phyloP scores from a whole-genome alignment of 2,113 vertebrate genomes.

The Pogona vitticeps region DNA sequence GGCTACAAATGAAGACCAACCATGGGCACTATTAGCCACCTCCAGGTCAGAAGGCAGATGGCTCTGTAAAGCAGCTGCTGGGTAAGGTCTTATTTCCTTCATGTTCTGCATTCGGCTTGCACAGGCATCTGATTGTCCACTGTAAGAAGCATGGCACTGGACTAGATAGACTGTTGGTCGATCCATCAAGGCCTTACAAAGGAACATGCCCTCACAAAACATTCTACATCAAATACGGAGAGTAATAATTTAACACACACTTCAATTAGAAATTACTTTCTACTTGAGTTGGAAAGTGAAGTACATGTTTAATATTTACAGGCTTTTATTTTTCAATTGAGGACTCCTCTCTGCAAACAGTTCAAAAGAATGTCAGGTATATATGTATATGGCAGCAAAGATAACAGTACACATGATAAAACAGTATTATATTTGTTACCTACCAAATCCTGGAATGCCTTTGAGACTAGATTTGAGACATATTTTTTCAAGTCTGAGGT shows the following conservation, averaged over 20 bases:
- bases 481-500: conserved; percentile 96
- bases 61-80: neutral
- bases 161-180: neutral
- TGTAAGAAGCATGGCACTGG: neutral
- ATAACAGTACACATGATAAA: neutral
- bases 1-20: neutral
- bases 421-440: conserved; percentile 42
- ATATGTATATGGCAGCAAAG: neutral
- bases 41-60: neutral
- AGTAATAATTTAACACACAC: neutral
- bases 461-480: conserved; percentile 96
- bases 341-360: neutral
- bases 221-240: conserved; percentile 14
- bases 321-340: neutral
- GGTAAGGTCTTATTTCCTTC: neutral
- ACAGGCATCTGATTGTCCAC: neutral
- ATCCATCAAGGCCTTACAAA: neutral
- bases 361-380: neutral
- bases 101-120: neutral
- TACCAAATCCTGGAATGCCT: conserved; percentile 95
- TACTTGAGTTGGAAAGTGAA: neutral
- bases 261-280: neutral
- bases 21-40: neutral
- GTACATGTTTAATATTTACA: neutral
- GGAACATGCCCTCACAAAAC: conserved; percentile 13